Conservation (phyloP, 2,888 invertebrate genomes). For the Allolobophora icterica region DNA sequence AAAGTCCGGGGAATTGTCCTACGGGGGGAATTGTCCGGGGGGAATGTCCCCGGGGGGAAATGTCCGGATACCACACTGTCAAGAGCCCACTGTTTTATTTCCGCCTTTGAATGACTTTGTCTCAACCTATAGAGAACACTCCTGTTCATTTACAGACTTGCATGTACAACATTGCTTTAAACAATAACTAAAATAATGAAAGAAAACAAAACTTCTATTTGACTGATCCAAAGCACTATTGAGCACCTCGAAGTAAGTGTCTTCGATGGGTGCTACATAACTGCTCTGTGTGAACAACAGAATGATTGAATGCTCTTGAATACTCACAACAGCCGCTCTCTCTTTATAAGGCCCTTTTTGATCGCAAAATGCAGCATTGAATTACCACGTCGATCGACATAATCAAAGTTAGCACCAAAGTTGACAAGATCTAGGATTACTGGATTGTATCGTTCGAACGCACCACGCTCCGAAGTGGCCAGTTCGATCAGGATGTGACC, state of each 20-base stretch:
- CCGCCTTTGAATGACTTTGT: too few species aligned
- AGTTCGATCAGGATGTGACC: not conserved
- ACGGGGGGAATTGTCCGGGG: too few species aligned
- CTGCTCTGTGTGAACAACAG: too few species aligned
- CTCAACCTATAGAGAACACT: not conserved
- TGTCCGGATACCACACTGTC: too few species aligned
- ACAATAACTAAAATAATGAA: not conserved
- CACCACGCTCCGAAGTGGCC: not conserved
- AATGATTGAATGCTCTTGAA: not conserved
- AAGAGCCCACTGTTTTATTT: too few species aligned
- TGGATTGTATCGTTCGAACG: not conserved
- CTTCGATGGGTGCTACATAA: too few species aligned
- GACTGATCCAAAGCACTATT: not conserved
- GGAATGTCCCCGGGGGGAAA: too few species aligned
- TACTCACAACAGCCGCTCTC: not conserved
- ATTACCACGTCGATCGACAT: not conserved
- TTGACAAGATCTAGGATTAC: not conserved
- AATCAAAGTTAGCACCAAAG: not conserved
- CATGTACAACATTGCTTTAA: not conserved
- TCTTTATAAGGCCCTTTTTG: not conserved
- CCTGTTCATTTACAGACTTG: not conserved
- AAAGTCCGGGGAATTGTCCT: too few species aligned
- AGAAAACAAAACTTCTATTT: not conserved
- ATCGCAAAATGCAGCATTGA: not conserved
- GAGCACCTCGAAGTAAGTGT: too few species aligned